These are phyloP conservation scores for Hippocampus zosterae DNA, from an alignment of 2,113 vertebrate species.

Conservation along the genomic window DNA sequence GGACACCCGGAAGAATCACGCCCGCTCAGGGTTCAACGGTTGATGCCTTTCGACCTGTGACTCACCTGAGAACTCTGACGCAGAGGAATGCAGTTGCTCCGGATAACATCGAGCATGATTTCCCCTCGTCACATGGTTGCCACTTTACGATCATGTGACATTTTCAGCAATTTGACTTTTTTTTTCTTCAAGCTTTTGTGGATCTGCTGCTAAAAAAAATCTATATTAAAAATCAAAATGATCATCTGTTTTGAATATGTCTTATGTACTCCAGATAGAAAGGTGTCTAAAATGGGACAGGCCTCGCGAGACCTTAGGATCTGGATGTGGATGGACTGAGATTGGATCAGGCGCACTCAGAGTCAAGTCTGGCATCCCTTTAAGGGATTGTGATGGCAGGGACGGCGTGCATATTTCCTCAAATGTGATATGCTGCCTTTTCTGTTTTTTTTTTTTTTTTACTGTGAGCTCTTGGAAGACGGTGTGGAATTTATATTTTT, in stretches of 20 bases:
- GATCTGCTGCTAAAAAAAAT: background rate
- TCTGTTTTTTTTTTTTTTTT: background rate
- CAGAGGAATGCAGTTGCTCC: slow-evolving; percentile 20
- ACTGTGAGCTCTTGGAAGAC: background rate
- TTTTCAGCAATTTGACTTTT: background rate
- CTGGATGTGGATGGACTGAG: slow-evolving; percentile 4
- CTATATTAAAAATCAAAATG: background rate
- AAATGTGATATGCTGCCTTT: slow-evolving; percentile 1
- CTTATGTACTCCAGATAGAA: background rate
- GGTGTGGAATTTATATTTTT: background rate
- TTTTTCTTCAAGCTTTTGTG: background rate
- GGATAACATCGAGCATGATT: background rate
- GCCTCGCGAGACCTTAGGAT: slow-evolving; percentile 7
- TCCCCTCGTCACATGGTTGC: background rate
- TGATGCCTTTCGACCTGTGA: slow-evolving; percentile 28
- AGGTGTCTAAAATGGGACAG: slow-evolving; percentile 4
- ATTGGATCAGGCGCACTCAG: background rate
- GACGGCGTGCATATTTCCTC: slow-evolving; percentile 7
- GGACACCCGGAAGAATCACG: slow-evolving; percentile 9
- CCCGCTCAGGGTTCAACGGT: slow-evolving; percentile 20
- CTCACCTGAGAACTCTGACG: slow-evolving; percentile 12
- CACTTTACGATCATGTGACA: slow-evolving; percentile 1
- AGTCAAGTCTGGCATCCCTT: slow-evolving; percentile 14
- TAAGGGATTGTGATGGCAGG: slow-evolving; percentile 4
- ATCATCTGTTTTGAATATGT: background rate